phyloP scores from a whole-genome alignment of 1,140 invertebrate genomes.

The Caenorhabditis remanei region DNA sequence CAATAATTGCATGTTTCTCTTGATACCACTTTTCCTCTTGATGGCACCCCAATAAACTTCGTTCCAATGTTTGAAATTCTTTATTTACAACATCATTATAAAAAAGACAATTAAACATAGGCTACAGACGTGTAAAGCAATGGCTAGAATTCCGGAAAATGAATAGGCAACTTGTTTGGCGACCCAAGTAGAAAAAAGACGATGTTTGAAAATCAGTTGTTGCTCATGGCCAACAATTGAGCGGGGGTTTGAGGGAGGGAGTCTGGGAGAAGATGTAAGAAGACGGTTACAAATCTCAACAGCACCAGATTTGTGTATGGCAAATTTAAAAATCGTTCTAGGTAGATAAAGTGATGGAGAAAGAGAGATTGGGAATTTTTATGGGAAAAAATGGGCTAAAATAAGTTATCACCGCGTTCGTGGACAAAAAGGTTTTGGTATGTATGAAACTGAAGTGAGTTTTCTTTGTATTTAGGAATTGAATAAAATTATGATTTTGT shows the following conservation, averaged over 20 bases:
- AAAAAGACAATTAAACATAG: not conserved
- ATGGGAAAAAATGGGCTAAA: slow-evolving; percentile 48
- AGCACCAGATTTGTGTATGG: slow-evolving; percentile 52
- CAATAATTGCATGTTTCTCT: not conserved
- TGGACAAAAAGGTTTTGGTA: slow-evolving; percentile 42
- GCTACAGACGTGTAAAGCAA: slow-evolving; percentile 48
- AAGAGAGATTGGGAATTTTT: slow-evolving; percentile 26
- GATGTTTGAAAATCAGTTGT: slow-evolving; percentile 27
- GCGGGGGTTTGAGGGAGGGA: not conserved
- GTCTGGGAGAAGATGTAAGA: slow-evolving; percentile 1
- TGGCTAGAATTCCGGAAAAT: slow-evolving; percentile 53
- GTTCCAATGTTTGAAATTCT: slow-evolving; percentile 34
- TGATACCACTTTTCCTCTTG: not conserved
- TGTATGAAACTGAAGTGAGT: slow-evolving; percentile 54
- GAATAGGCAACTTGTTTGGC: slow-evolving; percentile 49
- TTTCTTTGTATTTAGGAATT: slow-evolving; percentile 14
- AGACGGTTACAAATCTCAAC: slow-evolving; percentile 1
- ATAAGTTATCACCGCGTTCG: slow-evolving; percentile 60
- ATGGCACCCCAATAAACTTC: not conserved
- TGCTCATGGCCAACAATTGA: slow-evolving; percentile 49
- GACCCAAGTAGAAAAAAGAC: slow-evolving; percentile 42
- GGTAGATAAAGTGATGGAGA: slow-evolving; percentile 16
- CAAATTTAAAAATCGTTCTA: slow-evolving; percentile 4
- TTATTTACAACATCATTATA: slow-evolving; percentile 49
- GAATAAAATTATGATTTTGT: slow-evolving; percentile 1